Evolutionary conservation across 2,113 vertebrate species (phyloP).

Genomic region (Xiphias gladius): DNA sequence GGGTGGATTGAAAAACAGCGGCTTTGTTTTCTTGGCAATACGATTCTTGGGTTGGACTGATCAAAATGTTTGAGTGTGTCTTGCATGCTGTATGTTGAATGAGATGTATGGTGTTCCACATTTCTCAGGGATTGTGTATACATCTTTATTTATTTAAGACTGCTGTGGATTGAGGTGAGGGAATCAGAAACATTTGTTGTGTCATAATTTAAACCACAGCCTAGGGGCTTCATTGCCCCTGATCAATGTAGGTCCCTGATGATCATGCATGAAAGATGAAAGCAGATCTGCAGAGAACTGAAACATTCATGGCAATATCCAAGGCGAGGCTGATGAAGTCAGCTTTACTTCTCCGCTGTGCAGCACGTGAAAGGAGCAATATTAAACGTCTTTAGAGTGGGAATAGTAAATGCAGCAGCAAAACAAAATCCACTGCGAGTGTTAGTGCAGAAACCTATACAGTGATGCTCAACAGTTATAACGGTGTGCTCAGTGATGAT

Average conservation of each 20-base stretch:
- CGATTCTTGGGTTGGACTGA: neutral
- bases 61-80: neutral
- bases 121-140: neutral
- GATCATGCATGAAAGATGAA: constrained; percentile 12
- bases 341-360: neutral
- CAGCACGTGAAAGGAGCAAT: neutral
- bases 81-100: neutral
- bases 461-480: neutral
- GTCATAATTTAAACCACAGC: neutral
- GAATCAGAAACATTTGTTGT: neutral
- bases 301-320: neutral
- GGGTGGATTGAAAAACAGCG: neutral
- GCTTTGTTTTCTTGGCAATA: neutral
- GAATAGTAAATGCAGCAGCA: neutral
- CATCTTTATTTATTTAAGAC: neutral
- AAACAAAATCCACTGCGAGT: neutral
- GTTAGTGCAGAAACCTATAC: neutral
- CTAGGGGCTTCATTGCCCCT: neutral
- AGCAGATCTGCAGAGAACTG: neutral
- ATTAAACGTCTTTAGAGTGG: neutral
- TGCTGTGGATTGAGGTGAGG: neutral
- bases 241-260: neutral
- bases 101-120: neutral
- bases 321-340: constrained; percentile 2
- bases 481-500: neutral